Evolutionary conservation across 2,797 vertebrate genomes (phyloP).

Genomic region (Echeneis naucrates): DNA sequence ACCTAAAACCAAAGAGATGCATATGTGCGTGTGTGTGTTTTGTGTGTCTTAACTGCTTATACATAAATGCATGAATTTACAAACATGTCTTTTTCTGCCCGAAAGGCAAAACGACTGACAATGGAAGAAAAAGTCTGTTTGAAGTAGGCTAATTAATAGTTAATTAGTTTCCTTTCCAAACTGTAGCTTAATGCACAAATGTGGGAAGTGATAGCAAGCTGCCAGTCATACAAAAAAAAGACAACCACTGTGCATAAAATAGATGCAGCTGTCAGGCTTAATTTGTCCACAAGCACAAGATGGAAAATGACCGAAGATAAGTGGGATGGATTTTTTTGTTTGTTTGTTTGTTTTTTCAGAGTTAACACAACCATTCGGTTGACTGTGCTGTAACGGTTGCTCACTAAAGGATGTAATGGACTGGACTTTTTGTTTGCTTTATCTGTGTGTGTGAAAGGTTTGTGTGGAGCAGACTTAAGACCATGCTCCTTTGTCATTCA

Average conservation of each 20-base stretch:
- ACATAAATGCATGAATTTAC: constrained; percentile 69
- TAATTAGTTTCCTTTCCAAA: constrained; percentile 82
- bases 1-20: constrained; percentile 45
- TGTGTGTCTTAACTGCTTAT: constrained; percentile 64
- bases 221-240: constrained; percentile 75
- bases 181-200: constrained; percentile 72
- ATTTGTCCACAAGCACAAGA: constrained; percentile 69
- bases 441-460: constrained; percentile 36
- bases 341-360: constrained; percentile 61
- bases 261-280: constrained; percentile 74
- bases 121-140: constrained; percentile 73
- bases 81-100: constrained; percentile 60
- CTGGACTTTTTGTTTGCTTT: not conserved
- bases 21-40: constrained; percentile 43
- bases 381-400: constrained; percentile 16
- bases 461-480: constrained; percentile 13
- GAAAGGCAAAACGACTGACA: constrained; percentile 79
- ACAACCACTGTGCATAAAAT: constrained; percentile 70
- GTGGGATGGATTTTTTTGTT: constrained; percentile 55
- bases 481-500: constrained; percentile 53
- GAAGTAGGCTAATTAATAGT: constrained; percentile 84
- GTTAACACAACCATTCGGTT: constrained; percentile 38
- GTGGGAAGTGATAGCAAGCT: constrained; percentile 71
- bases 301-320: constrained; percentile 71
- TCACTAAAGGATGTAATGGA: constrained; percentile 24